Evolutionary conservation across 2,113 vertebrate species (phyloP).

Genomic region (Prietella phreatophila): DNA sequence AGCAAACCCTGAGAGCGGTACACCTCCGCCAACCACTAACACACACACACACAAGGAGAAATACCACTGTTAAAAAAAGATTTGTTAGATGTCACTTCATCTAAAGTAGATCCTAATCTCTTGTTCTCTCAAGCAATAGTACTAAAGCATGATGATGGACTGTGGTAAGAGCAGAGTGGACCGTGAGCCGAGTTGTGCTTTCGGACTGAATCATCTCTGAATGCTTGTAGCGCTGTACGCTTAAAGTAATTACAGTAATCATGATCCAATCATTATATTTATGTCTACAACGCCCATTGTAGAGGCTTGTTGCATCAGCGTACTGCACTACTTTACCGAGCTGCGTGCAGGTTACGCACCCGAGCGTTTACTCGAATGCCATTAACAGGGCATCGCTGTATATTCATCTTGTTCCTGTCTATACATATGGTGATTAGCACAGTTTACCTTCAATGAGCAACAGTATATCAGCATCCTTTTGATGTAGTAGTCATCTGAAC

Average conservation of each 20-base stretch:
- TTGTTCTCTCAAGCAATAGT: background rate
- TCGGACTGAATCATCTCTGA: background rate
- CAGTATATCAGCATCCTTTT: background rate
- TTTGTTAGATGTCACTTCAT: background rate
- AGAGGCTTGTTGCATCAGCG: background rate
- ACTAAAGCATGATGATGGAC: background rate
- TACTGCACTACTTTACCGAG: background rate
- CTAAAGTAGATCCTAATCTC: background rate
- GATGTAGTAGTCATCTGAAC: background rate
- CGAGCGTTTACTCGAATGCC: background rate
- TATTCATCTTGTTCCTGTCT: background rate
- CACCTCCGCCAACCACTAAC: conserved; percentile 88
- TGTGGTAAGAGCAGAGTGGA: too few species aligned
- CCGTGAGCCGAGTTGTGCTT: background rate
- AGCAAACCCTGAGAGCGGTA: conserved; percentile 88
- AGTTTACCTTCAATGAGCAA: background rate
- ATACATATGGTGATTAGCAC: background rate
- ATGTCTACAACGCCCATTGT: background rate
- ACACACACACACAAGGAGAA: background rate
- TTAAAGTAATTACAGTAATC: background rate
- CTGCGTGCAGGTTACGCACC: background rate
- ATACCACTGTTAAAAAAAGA: background rate
- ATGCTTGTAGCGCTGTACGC: background rate
- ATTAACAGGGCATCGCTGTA: background rate
- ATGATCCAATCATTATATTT: background rate